phyloP scores from a whole-genome alignment of 1,140 invertebrate genomes.

The Conopomorpha cramerella region DNA sequence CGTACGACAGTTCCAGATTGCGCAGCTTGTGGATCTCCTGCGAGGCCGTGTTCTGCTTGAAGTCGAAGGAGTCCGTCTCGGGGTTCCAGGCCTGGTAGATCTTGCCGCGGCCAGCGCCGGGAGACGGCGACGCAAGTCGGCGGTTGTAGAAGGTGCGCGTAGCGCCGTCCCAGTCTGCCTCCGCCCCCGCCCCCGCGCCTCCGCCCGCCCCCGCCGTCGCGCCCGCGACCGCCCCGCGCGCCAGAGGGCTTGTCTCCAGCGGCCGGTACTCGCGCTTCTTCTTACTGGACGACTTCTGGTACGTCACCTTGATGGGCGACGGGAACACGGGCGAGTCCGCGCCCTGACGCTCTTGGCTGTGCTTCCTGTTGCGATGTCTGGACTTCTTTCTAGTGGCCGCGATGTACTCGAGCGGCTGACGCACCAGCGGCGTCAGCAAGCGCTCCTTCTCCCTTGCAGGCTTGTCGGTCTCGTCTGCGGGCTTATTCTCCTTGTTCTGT shows the following conservation, averaged over 20 bases:
- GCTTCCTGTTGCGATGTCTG: conserved; percentile 65
- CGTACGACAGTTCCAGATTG: conserved; percentile 80
- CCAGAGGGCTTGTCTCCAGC: conserved; percentile 50
- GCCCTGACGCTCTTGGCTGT: conserved; percentile 60
- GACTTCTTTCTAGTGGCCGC: conserved; percentile 69
- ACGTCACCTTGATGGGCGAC: conserved; percentile 62
- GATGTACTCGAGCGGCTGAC: conserved; percentile 69
- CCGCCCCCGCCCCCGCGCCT: conserved; percentile 16
- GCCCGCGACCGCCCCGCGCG: conserved; percentile 14
- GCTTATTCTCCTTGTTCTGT: conserved; percentile 53
- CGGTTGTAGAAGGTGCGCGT: conserved; percentile 69
- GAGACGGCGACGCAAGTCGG: conserved; percentile 58
- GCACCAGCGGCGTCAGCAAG: conserved; percentile 63
- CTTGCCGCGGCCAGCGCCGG: conserved; percentile 50
- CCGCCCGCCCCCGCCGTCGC: conserved; percentile 67
- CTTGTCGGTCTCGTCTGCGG: conserved; percentile 31
- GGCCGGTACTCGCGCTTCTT: conserved; percentile 62
- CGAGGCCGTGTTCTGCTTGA: conserved; percentile 74
- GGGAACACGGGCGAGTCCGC: conserved; percentile 67
- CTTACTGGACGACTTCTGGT: conserved; percentile 61
- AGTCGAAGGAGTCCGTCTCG: conserved; percentile 62
- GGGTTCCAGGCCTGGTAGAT: conserved; percentile 56
- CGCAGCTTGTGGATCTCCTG: conserved; percentile 80
- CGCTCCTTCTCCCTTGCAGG: conserved; percentile 45
- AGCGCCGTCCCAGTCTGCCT: conserved; percentile 67